Conservation (phyloP, 2,113 vertebrate species). For the Urocynchramus pylzowi region DNA sequence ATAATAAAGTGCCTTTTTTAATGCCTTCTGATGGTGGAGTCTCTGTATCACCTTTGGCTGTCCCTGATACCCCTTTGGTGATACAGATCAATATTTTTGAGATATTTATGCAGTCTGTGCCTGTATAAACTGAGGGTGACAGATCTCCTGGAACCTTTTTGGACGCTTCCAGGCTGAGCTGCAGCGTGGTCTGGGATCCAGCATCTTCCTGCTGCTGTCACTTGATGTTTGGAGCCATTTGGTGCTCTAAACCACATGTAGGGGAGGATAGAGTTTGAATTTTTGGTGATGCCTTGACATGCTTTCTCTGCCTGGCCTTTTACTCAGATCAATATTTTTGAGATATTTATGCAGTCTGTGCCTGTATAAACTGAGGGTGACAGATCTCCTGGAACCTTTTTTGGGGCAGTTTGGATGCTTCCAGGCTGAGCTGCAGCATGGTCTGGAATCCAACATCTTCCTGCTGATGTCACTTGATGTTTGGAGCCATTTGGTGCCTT, state of each 20-base stretch:
- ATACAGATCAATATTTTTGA: not conserved
- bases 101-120: not conserved
- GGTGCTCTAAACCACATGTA: too few relatives aligned
- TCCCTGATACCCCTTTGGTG: accelerated
- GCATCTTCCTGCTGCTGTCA: not conserved
- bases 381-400: accelerated
- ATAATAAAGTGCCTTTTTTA: not conserved
- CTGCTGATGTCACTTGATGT: not conserved
- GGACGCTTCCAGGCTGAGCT: not conserved
- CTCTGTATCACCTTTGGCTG: not conserved
- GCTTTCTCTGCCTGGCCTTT: too few relatives aligned
- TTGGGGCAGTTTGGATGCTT: not conserved
- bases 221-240: accelerated
- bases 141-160: accelerated
- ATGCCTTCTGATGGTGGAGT: not conserved
- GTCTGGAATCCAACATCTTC: not conserved
- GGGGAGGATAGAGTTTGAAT: too few relatives aligned
- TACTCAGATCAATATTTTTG: not conserved
- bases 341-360: not conserved
- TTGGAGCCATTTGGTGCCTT: not conserved
- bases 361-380: not conserved
- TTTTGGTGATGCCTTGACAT: too few relatives aligned
- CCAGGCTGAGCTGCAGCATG: not conserved
- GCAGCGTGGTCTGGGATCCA: not conserved
- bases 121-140: not conserved